Base-by-base conservation (phyloP, 2,888 invertebrate species). In the Calliopum simillimum region DNA sequence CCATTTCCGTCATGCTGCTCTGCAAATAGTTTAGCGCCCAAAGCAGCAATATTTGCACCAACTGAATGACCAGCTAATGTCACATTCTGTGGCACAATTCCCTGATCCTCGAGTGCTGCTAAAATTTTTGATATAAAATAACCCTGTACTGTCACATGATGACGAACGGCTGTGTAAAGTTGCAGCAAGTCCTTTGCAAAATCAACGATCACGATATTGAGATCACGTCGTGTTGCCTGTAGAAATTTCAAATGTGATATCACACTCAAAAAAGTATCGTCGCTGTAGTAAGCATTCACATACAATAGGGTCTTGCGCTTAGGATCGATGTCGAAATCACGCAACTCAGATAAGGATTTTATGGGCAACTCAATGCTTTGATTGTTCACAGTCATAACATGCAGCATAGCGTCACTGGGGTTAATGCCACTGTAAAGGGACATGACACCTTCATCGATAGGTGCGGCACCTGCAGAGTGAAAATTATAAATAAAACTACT, bases 21-120 rank as follows among this genome's bases (percentile, higher is more conserved):
- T 6, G 76, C 73, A 66, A 73, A 84, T 1, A 79, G 55, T 13
- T 76, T 74, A 0, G 84, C 81, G 0, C 79, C 85, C 63, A 84
- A 21, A 0, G 84, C 84, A 0, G 83, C 84, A n/a, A 82, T 81
- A 74, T 84, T 84, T 0, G 84, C 84, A 4, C 85, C 85, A 41
- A 82, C 84, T 6, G 85, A 84, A 47, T 84, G 85, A 1, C 84
- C 85, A 0, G 78, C 81, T 47, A 84, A 46, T 0, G 78, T 83
- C 0, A 84, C 77, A 51, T 82, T 77, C 46, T 73, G 67, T 0
- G 78, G 63, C 0, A 69, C 51, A 3, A 82, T 69, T 13, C 80
- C 82, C 1, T 79, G 75, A 16, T 75, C 73, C 0, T 61, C 68
- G 0, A 84, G 72, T 1, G 78, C 77, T 5, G 65, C 73, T 5